Evolutionary conservation across 1,140 invertebrate species (phyloP), one percentile per base, ranked within the genome.

Genomic region (Hylyphantes graminicola): DNA sequence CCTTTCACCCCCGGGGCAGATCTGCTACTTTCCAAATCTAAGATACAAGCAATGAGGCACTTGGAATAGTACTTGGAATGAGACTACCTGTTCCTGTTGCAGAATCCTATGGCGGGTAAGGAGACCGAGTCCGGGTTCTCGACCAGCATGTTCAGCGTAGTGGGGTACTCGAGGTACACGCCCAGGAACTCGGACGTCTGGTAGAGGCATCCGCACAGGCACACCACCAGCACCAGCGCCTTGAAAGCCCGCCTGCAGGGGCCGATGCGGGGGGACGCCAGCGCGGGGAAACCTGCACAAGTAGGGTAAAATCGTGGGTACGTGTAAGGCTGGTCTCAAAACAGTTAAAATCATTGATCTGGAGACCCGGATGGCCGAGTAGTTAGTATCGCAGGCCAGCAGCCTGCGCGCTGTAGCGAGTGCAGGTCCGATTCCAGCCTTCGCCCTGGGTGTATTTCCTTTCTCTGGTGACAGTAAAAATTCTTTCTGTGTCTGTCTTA

Each of bases 41-140:
- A 57, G 15, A 57, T 11, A 57, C 10, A 57, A 57, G n/a, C 35
- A 35, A 35, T 13, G n/a, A 59, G n/a, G n/a, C 57, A 12, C n/a
- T 5, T 59, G n/a, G n/a, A n/a, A n/a, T 7, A 3, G 57, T 9
- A 51, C 2, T 6, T 9, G 17, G 35, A 35, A 35, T 35, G 19
- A 65, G 13, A 19, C 73, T 81, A 55, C 78, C 78, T 72, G 21
- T 81, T 81, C 8, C 53, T n/a, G 57, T 72, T 81, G n/a, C 78
- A 81, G 9, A 72, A 7, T 3, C 55, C 53, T 7, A 81, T 15
- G 0, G 78, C 55, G 0, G 78, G 78, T 11, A 73, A 9, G 7
- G 50, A 12, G 2, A 81, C 10, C 3, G 10, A 8, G 8, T 72
- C 57, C 3, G 68, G 78, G 21, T 51, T 59, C 21, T 50, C 13